These are phyloP conservation scores for Opisthocomus hoazin DNA, from an alignment of 2,113 vertebrate genomes.

Conservation along the genomic window DNA sequence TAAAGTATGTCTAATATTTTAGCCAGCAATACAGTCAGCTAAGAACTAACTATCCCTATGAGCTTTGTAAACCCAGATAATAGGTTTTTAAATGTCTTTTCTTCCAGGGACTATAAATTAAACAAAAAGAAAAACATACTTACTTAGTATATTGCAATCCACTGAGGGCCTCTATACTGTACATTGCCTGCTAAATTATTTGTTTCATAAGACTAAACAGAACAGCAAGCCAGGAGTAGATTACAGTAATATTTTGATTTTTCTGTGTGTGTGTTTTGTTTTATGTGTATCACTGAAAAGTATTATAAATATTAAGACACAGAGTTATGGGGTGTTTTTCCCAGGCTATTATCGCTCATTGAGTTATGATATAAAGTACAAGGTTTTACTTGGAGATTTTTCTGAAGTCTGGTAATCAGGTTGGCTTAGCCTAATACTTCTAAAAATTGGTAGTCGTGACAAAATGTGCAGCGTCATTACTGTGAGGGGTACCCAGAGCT, in stretches of 20 bases:
- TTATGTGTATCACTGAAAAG: background rate
- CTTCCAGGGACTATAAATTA: conserved; percentile 50
- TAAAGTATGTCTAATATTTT: conserved; percentile 1
- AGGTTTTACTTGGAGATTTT: background rate
- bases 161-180: background rate
- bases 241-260: background rate
- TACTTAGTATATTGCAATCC: conserved; percentile 17
- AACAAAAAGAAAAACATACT: conserved; percentile 34
- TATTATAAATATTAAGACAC: background rate
- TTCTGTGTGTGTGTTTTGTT: background rate
- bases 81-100: background rate
- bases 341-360: background rate
- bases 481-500: background rate
- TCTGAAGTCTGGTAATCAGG: background rate
- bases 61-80: conserved; percentile 52
- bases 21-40: conserved; percentile 8
- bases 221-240: background rate
- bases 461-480: background rate
- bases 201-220: conserved; percentile 24
- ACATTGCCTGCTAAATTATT: conserved; percentile 25
- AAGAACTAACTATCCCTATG: background rate
- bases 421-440: background rate
- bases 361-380: background rate
- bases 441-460: background rate
- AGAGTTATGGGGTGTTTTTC: background rate